phyloP scores from a whole-genome alignment of 1,140 invertebrate genomes.

The Pseudobourletiella spinata region DNA sequence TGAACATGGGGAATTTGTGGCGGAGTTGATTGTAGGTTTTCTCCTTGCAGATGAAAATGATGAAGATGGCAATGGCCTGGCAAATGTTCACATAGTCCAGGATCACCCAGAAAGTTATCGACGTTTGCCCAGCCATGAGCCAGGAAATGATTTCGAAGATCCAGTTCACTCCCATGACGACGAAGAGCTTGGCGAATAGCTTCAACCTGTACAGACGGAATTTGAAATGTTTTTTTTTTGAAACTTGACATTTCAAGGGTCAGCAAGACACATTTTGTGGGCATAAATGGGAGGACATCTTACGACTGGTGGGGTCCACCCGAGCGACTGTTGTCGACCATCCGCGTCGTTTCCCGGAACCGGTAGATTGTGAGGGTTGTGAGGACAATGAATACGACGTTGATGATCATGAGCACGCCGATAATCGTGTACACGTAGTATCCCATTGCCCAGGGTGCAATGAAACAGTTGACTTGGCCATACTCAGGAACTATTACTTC shows the following conservation, averaged over 20 bases:
- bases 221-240: neutral
- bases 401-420: conserved; percentile 1
- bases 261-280: neutral
- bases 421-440: conserved; percentile 19
- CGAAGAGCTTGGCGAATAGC: conserved; percentile 56
- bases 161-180: conserved; percentile 65
- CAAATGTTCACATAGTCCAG: conserved; percentile 11
- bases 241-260: neutral
- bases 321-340: neutral
- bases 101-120: conserved; percentile 1
- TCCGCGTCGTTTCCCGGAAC: conserved; percentile 3
- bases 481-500: conserved; percentile 21
- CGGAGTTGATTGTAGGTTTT: conserved; percentile 4
- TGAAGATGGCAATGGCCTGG: conserved; percentile 14
- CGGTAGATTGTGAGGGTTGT: conserved; percentile 8
- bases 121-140: neutral
- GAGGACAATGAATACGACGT: neutral
- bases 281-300: neutral
- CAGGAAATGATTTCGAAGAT: conserved; percentile 58
- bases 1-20: conserved; percentile 14
- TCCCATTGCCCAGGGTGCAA: conserved; percentile 16
- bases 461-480: conserved; percentile 18
- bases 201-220: conserved; percentile 44
- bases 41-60: conserved; percentile 18
- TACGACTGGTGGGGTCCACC: neutral